Evolutionary conservation across 2,797 vertebrate species (phyloP).

Genomic region (Podargus strigoides): DNA sequence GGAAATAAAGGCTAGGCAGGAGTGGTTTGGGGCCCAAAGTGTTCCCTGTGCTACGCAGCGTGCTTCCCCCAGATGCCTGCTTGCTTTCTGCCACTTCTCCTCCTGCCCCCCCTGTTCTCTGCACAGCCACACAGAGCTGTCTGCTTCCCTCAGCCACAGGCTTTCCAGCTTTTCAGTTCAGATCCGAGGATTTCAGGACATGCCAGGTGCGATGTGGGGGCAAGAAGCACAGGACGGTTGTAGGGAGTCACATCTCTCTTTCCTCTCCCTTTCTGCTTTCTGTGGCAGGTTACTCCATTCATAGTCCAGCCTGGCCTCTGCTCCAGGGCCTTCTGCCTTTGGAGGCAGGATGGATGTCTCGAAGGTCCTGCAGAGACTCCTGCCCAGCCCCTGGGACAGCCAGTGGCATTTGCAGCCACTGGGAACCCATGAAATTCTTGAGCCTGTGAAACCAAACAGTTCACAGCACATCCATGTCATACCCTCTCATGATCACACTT

Average conservation of each 20-base stretch:
- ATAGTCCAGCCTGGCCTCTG: background rate
- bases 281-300: background rate
- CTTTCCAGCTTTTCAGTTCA: background rate
- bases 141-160: background rate
- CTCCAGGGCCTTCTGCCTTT: accelerated
- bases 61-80: background rate
- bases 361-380: background rate
- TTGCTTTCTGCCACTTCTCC: background rate
- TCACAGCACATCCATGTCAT: background rate
- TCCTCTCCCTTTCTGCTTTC: accelerated
- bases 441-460: background rate
- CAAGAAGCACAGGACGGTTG: background rate
- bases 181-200: background rate
- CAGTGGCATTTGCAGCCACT: background rate
- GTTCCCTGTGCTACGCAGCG: background rate
- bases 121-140: accelerated
- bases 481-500: accelerated
- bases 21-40: background rate
- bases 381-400: background rate
- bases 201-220: background rate
- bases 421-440: background rate
- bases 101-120: background rate
- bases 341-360: background rate
- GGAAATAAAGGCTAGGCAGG: background rate
- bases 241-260: background rate